phyloP scores from a whole-genome alignment of 2,797 vertebrate species.

The Dallia pectoralis region DNA sequence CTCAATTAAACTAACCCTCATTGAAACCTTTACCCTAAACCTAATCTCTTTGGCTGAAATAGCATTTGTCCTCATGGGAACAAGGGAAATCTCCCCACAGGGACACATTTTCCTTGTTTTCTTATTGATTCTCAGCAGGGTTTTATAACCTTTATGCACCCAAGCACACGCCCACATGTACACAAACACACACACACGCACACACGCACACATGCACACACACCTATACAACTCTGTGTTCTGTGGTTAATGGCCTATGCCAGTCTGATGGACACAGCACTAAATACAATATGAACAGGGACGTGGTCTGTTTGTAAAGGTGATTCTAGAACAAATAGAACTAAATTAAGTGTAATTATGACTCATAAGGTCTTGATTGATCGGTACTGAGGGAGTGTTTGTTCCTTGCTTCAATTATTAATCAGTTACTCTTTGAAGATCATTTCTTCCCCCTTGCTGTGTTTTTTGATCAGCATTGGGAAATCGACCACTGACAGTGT shows the following conservation, averaged over 20 bases:
- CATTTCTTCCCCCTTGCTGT: background rate
- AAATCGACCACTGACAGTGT: background rate
- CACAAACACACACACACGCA: background rate
- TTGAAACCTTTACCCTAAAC: no score
- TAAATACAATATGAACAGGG: background rate
- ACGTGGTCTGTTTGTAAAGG: constrained; percentile 35
- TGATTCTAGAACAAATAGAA: constrained; percentile 48
- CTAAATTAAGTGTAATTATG: constrained; percentile 42
- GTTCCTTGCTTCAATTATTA: constrained; percentile 30
- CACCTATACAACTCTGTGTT: constrained; percentile 1
- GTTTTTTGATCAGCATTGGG: background rate
- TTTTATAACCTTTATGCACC: background rate
- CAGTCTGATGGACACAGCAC: background rate
- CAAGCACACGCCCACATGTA: background rate
- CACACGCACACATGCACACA: background rate
- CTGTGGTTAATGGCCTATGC: background rate
- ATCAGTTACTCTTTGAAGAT: constrained; percentile 36
- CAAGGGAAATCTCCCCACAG: no score
- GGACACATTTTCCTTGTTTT: no score
- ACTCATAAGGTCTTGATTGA: constrained; percentile 6
- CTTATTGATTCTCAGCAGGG: no score
- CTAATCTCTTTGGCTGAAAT: no score
- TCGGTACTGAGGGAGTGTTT: constrained; percentile 24
- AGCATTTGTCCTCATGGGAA: no score
- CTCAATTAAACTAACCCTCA: no score